Conservation (phyloP, 2,113 vertebrate genomes). For the Pelodiscus sinensis region DNA sequence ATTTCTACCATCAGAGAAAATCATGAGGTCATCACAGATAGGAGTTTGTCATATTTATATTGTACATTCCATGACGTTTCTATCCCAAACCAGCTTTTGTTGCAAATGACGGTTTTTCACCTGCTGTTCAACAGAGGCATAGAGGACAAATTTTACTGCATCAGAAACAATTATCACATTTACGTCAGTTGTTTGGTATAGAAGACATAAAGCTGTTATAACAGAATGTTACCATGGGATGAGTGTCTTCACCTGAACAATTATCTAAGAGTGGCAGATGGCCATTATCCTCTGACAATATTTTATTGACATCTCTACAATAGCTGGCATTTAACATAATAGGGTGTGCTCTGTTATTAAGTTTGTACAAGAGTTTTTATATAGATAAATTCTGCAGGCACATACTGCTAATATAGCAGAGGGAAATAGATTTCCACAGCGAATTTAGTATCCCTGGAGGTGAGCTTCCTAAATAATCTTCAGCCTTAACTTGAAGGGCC, state of each 20-base stretch:
- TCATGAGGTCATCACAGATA: background rate
- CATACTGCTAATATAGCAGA: background rate
- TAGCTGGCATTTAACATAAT: constrained; percentile 15
- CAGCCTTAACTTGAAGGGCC: background rate
- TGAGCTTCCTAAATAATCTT: background rate
- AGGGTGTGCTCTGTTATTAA: constrained; percentile 1
- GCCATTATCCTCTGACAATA: constrained; percentile 8
- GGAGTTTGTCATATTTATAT: background rate
- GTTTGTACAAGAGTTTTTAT: background rate
- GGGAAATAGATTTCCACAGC: background rate
- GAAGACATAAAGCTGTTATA: background rate
- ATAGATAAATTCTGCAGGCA: background rate
- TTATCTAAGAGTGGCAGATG: constrained; percentile 28
- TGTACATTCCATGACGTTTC: background rate
- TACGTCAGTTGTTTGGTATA: background rate
- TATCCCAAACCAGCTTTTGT: background rate
- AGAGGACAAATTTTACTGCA: background rate
- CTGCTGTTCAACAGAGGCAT: background rate
- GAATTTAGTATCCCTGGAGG: constrained; percentile 22
- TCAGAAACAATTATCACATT: background rate
- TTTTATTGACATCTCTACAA: constrained; percentile 37
- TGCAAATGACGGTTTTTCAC: background rate
- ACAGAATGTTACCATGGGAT: constrained; percentile 5
- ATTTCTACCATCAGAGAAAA: background rate
- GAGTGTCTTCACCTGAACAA: constrained; percentile 30